Evolutionary conservation across 2,113 vertebrate species (phyloP), one percentile per base, ranked within the genome.

Genomic region (Neolamprologus caudopunctatus): DNA sequence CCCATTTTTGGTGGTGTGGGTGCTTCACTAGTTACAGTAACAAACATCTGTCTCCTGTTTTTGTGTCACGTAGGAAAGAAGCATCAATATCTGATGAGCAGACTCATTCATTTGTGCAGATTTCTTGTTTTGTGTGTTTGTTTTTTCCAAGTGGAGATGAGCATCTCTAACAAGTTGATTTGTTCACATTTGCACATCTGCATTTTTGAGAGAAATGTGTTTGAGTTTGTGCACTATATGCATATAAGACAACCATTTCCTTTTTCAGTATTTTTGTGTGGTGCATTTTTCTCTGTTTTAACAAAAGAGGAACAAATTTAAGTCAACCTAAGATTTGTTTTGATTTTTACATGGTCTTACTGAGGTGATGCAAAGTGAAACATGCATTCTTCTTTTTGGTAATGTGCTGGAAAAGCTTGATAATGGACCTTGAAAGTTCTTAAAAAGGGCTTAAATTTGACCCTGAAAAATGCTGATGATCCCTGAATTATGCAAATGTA

Each of bases 131-230:
- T 51, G 8, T 51, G 50, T 50, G 47, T 0, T 51, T 51, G 47
- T 50, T 9, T 14, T 0, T 45, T 42, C 40, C 40, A 42, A 42
- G 42, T 47, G 45, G 45, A 47, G 45, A 47, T 47, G 45, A 47
- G 2, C 14, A 47, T 47, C 45, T 47, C 45, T 47, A 47, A 47
- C 14, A 47, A 47, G 45, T 16, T 14, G 42, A 45, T 14, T 45
- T 45, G 42, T 45, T 45, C 42, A 45, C 42, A 7, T 1, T 45
- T 45, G 42, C 6, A 45, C 14, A 45, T 45, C 42, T 16, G 0
- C 13, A 45, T 45, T 45, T 4, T 1, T 45, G 13, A 45, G 42
- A 45, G 0, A 45, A 45, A 45, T 4, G 0, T 0, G 13, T 14
- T 45, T 45, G 3, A 47, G 45, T 47, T 47, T 47, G 14, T 47